These are phyloP conservation scores for Luscinia megarhynchos DNA, from an alignment of 2,797 vertebrate genomes.

Conservation along the genomic window DNA sequence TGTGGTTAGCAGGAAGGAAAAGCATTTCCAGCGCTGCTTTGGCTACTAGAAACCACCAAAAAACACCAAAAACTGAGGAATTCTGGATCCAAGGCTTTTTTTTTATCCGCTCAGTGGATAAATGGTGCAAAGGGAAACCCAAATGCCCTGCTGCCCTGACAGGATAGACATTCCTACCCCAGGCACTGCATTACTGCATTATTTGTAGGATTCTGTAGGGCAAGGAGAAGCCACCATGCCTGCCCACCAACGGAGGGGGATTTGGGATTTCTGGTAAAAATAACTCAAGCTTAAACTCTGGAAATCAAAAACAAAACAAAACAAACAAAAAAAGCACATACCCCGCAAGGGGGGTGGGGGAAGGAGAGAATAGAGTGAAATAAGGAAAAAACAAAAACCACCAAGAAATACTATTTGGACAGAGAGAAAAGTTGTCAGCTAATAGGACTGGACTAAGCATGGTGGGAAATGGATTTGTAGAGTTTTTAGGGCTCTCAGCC, in stretches of 20 bases:
- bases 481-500: neutral
- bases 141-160: neutral
- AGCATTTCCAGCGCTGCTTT: rapidly evolving
- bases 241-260: neutral
- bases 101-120: neutral
- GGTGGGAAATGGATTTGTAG: neutral
- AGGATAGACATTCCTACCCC: rapidly evolving
- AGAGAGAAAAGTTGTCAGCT: neutral
- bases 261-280: neutral
- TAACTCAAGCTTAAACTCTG: neutral
- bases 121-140: neutral
- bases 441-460: neutral
- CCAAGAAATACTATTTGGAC: neutral
- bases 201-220: no score
- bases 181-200: no score
- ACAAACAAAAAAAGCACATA: no score
- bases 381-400: neutral
- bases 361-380: neutral
- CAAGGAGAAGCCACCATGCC: neutral
- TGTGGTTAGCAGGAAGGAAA: rapidly evolving
- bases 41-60: rapidly evolving
- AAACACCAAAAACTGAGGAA: rapidly evolving
- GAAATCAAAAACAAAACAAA: rapidly evolving
- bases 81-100: neutral
- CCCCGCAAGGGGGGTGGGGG: no score